Percentiles rank a stretch among this genome's conserved stretches.
Conservation (phyloP, 2,113 vertebrate genomes). For the Pristiophorus japonicus region DNA sequence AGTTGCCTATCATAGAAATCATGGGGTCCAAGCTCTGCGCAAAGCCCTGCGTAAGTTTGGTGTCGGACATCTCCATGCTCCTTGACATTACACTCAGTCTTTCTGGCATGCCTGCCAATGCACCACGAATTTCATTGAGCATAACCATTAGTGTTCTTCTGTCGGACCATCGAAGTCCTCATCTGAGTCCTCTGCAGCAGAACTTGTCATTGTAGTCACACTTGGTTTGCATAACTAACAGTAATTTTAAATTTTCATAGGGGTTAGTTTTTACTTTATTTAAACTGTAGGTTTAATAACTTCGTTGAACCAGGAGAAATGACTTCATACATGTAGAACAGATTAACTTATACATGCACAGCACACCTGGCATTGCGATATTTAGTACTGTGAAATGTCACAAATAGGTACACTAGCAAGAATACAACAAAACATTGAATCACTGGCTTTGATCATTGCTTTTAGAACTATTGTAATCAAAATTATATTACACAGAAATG, state of each 20-base stretch:
- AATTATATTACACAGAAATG: neutral
- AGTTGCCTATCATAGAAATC: too few relatives aligned
- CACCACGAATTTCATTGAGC: too few relatives aligned
- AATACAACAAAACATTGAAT: neutral
- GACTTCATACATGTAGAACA: neutral
- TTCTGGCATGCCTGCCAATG: too few relatives aligned
- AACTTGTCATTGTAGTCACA: neutral
- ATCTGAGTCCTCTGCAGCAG: too few relatives aligned
- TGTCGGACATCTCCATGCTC: too few relatives aligned
- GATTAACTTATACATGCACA: neutral
- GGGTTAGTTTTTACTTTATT: neutral
- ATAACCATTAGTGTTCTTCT: too few relatives aligned
- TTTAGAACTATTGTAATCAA: neutral
- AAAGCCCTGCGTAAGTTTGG: too few relatives aligned
- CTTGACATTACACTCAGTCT: too few relatives aligned
- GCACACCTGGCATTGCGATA: neutral
- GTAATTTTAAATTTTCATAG: neutral
- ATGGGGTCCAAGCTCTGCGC: too few relatives aligned
- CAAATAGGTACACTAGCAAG: neutral
- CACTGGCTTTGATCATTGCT: neutral
- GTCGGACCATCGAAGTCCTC: too few relatives aligned
- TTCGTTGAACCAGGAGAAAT: neutral
- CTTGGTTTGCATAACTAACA: neutral
- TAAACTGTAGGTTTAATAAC: neutral
- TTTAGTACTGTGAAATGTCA: neutral